These are phyloP conservation scores for Muscina levida DNA, from an alignment of 2,888 invertebrate genomes.

Conservation along the genomic window DNA sequence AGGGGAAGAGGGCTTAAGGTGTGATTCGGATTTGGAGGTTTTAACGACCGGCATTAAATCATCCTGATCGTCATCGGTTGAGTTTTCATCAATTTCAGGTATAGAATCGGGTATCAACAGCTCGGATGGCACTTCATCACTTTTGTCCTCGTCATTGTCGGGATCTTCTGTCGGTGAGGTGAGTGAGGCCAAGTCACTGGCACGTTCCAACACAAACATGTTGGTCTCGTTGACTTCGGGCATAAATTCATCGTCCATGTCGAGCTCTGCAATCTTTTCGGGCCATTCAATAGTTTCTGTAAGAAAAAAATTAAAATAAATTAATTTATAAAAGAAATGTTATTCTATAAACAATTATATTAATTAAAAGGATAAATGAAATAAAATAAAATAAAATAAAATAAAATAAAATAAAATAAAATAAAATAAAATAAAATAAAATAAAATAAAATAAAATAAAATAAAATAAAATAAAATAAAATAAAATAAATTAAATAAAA, in stretches of 20 bases:
- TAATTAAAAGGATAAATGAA: too few species aligned
- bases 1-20: constrained; percentile 36
- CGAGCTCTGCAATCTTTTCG: constrained; percentile 72
- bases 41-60: constrained; percentile 70
- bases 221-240: constrained; percentile 77
- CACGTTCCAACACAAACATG: constrained; percentile 76
- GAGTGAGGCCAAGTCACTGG: constrained; percentile 76
- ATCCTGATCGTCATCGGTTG: constrained; percentile 75
- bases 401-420: too few species aligned
- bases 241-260: constrained; percentile 77
- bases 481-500: too few species aligned
- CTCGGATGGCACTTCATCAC: constrained; percentile 79
- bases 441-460: too few species aligned
- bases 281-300: constrained; percentile 65
- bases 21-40: constrained; percentile 47
- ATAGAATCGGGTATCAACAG: constrained; percentile 78
- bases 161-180: constrained; percentile 70
- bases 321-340: too few species aligned
- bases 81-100: constrained; percentile 79
- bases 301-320: constrained; percentile 32
- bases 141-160: constrained; percentile 72
- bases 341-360: too few species aligned
- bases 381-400: too few species aligned
- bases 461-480: too few species aligned
- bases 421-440: too few species aligned